Percentiles rank a stretch among this genome's conserved stretches.
phyloP scores from a whole-genome alignment of 2,888 invertebrate species.

The Leucoma salicis region DNA sequence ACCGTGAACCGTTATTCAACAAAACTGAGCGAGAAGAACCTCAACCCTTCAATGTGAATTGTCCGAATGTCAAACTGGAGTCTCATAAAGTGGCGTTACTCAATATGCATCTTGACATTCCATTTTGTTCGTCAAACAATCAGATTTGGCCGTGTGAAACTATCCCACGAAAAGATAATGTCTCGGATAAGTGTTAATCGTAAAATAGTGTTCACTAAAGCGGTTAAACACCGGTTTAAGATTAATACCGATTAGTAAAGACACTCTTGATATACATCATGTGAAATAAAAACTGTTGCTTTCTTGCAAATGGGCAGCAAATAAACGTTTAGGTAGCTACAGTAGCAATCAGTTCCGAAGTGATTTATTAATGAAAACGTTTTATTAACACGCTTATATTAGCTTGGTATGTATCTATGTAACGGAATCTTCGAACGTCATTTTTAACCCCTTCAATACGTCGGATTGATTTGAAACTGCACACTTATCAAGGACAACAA shows the following conservation, averaged over 20 bases:
- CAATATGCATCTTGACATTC: slow-evolving; percentile 79
- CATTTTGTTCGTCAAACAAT: slow-evolving; percentile 70
- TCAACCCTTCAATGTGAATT: slow-evolving; percentile 61
- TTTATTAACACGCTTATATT: too few relatives aligned
- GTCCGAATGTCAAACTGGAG: slow-evolving; percentile 60
- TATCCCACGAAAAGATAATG: slow-evolving; percentile 60
- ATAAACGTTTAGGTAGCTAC: neutral
- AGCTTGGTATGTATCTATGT: too few relatives aligned
- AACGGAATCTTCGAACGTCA: too few relatives aligned
- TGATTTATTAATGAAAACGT: neutral
- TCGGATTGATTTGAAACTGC: too few relatives aligned
- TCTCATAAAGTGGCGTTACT: slow-evolving; percentile 53
- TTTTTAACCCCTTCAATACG: too few relatives aligned
- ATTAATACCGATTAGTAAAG: slow-evolving; percentile 52
- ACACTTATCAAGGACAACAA: too few relatives aligned
- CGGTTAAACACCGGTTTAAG: slow-evolving; percentile 58
- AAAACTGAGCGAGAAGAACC: slow-evolving; percentile 44
- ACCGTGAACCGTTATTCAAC: slow-evolving; percentile 38
- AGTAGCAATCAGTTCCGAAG: neutral
- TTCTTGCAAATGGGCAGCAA: neutral
- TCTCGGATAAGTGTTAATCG: slow-evolving; percentile 25
- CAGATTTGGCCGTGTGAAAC: slow-evolving; percentile 61
- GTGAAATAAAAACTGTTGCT: slow-evolving; percentile 4
- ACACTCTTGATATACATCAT: slow-evolving; percentile 21
- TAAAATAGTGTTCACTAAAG: slow-evolving; percentile 47